phyloP scores from a whole-genome alignment of 2,113 vertebrate genomes.

The Seriola dumerili region DNA sequence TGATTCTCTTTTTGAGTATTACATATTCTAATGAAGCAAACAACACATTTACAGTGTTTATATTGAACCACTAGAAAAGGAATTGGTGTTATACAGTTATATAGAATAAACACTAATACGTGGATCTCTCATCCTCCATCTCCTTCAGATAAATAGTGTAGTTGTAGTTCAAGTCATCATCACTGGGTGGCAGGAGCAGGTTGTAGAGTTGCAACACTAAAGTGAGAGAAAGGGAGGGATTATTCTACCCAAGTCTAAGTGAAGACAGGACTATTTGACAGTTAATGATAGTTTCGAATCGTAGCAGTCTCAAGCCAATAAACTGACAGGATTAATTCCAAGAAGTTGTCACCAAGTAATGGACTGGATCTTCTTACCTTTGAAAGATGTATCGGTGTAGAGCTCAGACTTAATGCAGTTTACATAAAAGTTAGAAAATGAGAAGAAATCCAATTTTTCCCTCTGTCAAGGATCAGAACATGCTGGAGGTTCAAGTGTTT shows the following conservation, averaged over 20 bases:
- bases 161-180: constrained; percentile 6
- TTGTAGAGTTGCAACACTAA: neutral
- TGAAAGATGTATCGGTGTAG: neutral
- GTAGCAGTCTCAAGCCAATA: no score
- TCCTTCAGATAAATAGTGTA: neutral
- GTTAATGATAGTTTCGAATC: neutral
- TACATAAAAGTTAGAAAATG: neutral
- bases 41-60: neutral
- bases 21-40: neutral
- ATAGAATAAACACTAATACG: no score
- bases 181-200: constrained; percentile 42
- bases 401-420: neutral
- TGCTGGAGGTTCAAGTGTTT: neutral
- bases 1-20: no score
- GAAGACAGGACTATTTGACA: neutral
- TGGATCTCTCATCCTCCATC: neutral
- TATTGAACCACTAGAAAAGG: neutral
- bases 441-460: neutral
- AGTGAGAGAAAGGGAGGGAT: neutral
- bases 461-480: neutral
- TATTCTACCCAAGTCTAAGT: neutral
- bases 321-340: no score
- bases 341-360: no score
- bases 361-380: neutral
- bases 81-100: neutral